Base-by-base conservation (phyloP, 2,888 invertebrate species). In the Muscina levida region DNA sequence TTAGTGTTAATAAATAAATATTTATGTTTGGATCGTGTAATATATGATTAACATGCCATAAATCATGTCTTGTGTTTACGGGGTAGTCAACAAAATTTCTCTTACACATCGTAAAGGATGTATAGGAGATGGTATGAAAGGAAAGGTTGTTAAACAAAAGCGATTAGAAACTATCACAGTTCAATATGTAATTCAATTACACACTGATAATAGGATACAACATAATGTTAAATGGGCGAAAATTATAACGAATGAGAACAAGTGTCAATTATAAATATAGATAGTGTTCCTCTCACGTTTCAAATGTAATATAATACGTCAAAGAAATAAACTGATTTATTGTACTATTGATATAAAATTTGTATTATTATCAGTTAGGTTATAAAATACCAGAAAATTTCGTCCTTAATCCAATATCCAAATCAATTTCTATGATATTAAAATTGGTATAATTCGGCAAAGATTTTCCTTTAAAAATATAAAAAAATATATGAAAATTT, bases 81-180 rank as follows among this genome's bases (percentile, higher is more conserved):
- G n/a, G n/a, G n/a, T n/a, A n/a, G n/a, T n/a, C n/a, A n/a, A n/a
- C n/a, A n/a, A n/a, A n/a, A n/a, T n/a, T n/a, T n/a, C n/a, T n/a
- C n/a, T n/a, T n/a, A n/a, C n/a, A 56, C n/a, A 13, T 15, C 2
- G 15, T 31, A 42, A 13, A 37, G 0, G 68, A 65, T 19, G 46
- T 44, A 62, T 15, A 62, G 13, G 1, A 46, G 11, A 59, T 48
- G 15, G 56, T 44, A 46, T 10, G 53, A 68, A 65, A 78, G 51
- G 53, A 37, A 62, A 73, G 74, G 68, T 53, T 79, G 68, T 53
- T 79, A 56, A 70, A 66, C 73, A 74, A 68, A 77, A 72, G 46
- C 80, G 82, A 82, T 73, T 83, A 80, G 80, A 84, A 81, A 83
- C 84, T 85, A 85, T 85, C 85, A 85, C 85, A 85, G 85, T 83